These are phyloP conservation scores for Drosophila neotestacea DNA, from an alignment of 2,888 invertebrate genomes.

Conservation along the genomic window DNA sequence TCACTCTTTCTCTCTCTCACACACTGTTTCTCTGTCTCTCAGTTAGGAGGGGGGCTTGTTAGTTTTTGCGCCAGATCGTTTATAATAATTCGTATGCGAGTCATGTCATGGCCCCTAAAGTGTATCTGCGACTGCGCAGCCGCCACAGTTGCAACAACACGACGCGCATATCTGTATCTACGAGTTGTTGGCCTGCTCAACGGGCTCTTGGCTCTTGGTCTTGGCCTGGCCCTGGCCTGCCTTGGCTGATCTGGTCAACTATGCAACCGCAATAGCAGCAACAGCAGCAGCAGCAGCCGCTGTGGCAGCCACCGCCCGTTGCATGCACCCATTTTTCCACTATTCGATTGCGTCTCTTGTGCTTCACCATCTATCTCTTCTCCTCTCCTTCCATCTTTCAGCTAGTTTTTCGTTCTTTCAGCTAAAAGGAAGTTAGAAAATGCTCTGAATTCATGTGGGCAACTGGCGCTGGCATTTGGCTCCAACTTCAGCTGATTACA, in stretches of 20 bases:
- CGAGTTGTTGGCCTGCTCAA: constrained; percentile 36
- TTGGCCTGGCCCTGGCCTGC: constrained; percentile 28
- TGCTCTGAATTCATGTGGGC: constrained; percentile 75
- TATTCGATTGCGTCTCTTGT: constrained; percentile 49
- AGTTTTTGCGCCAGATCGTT: constrained; percentile 81
- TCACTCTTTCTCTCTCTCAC: neutral
- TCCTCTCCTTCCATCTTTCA: constrained; percentile 10
- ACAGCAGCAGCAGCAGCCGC: constrained; percentile 6
- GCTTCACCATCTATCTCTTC: neutral
- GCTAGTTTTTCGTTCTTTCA: constrained; percentile 56
- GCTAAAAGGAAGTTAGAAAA: constrained; percentile 77
- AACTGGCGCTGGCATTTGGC: constrained; percentile 56
- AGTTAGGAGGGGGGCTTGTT: constrained; percentile 50
- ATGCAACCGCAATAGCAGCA: constrained; percentile 53
- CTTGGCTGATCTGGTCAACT: constrained; percentile 68
- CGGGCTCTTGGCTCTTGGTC: constrained; percentile 15
- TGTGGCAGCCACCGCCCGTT: constrained; percentile 40
- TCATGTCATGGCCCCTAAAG: constrained; percentile 83
- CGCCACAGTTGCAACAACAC: constrained; percentile 44
- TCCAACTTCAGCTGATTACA: constrained; percentile 46
- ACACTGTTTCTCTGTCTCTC: too few relatives aligned
- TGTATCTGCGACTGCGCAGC: constrained; percentile 77
- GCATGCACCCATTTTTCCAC: constrained; percentile 61
- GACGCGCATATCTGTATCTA: constrained; percentile 76
- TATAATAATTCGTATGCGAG: constrained; percentile 83